These are phyloP conservation scores for Nipponia nippon DNA, from an alignment of 2,113 vertebrate genomes.

Conservation along the genomic window DNA sequence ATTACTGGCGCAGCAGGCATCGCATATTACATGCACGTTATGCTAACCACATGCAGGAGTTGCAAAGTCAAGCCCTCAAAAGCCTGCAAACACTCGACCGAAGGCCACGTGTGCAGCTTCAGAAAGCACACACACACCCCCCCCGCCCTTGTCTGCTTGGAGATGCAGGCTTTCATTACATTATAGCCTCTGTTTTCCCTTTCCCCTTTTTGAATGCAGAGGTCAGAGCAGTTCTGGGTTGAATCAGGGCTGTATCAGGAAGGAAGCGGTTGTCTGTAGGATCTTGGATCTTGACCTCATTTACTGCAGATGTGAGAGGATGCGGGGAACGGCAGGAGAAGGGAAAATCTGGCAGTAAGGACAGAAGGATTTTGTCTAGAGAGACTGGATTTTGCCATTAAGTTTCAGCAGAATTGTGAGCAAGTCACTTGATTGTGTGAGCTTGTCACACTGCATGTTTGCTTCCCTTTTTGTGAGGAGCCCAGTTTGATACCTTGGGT, in stretches of 20 bases:
- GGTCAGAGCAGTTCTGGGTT: not conserved
- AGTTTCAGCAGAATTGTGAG: not conserved
- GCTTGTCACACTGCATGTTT: not conserved
- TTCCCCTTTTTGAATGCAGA: not conserved
- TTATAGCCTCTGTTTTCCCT: not conserved
- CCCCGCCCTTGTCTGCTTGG: not conserved
- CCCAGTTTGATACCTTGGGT: not conserved
- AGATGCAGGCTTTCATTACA: not conserved
- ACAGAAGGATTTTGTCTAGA: not conserved
- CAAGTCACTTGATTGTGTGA: not conserved
- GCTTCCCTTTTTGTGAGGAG: not conserved
- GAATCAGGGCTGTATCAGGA: not conserved
- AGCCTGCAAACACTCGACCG: not conserved
- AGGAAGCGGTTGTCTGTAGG: conserved; percentile 38
- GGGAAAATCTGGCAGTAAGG: not conserved
- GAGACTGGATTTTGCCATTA: not conserved
- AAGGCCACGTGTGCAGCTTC: not conserved
- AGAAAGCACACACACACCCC: not conserved
- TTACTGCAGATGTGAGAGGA: conserved; percentile 44
- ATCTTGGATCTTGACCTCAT: conserved; percentile 49
- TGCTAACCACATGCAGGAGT: not conserved
- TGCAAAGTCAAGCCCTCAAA: not conserved
- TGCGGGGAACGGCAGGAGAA: not conserved
- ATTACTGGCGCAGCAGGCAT: not conserved
- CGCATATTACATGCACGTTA: not conserved